Conservation (phyloP, 2,797 vertebrate species). For the Pseudochromis fuscus region DNA sequence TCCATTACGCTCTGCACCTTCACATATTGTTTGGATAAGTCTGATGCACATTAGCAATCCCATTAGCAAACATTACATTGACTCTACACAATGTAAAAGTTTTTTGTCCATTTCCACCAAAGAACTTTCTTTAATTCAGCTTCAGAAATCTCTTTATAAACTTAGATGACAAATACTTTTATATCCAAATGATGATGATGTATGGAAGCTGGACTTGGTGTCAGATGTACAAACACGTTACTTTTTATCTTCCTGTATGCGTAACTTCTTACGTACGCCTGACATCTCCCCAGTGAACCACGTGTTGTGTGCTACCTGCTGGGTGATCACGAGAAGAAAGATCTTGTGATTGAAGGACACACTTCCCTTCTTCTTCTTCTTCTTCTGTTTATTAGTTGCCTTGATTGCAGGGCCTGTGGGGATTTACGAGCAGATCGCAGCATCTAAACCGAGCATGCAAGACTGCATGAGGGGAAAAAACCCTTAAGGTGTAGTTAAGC, state of each 20-base stretch:
- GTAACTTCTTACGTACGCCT: too few relatives aligned
- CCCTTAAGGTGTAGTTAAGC: slow-evolving; percentile 30
- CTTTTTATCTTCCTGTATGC: neutral
- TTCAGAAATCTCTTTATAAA: too few relatives aligned
- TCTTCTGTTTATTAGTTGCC: slow-evolving; percentile 43
- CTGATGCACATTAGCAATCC: too few relatives aligned
- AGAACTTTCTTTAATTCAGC: too few relatives aligned
- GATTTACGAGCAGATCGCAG: slow-evolving; percentile 46
- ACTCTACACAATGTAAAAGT: too few relatives aligned
- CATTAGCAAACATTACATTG: too few relatives aligned
- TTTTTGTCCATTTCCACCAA: neutral
- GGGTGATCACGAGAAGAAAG: slow-evolving; percentile 21
- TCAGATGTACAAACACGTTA: too few relatives aligned
- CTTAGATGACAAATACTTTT: neutral
- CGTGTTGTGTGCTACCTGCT: slow-evolving; percentile 44
- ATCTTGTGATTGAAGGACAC: slow-evolving; percentile 54
- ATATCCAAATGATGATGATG: too few relatives aligned
- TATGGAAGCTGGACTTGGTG: too few relatives aligned
- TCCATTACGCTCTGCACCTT: too few relatives aligned
- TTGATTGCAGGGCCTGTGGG: slow-evolving; percentile 47
- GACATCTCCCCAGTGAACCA: slow-evolving; percentile 24
- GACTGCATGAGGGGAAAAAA: slow-evolving; percentile 5
- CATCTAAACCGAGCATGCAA: slow-evolving; percentile 35
- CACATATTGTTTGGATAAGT: too few relatives aligned
- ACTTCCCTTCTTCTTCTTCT: slow-evolving; percentile 30